phyloP scores from a whole-genome alignment of 2,113 vertebrate genomes.

The Sus scrofa region T2T-Sscrofa CM000824.6:87224001-87224500 shows the following conservation, averaged over 20 bases:
- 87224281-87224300: neutral
- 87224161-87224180: neutral
- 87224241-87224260: neutral
- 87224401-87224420: neutral
- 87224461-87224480: neutral
- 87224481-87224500: neutral
- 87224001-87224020: neutral
- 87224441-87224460: neutral
- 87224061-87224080: neutral
- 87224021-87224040: neutral
- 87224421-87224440: neutral
- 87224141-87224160: neutral
- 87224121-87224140: neutral
- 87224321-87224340: neutral
- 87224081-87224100: neutral
- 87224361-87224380: neutral
- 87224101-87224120: neutral
- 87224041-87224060: neutral
- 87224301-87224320: neutral
- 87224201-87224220: neutral
- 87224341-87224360: neutral
- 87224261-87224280: neutral
- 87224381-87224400: neutral
- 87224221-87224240: neutral
- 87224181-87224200: neutral